These are phyloP conservation scores for Apodemus agrarius DNA, from an alignment of 2,797 vertebrate species.

Conservation along the genomic window DNA sequence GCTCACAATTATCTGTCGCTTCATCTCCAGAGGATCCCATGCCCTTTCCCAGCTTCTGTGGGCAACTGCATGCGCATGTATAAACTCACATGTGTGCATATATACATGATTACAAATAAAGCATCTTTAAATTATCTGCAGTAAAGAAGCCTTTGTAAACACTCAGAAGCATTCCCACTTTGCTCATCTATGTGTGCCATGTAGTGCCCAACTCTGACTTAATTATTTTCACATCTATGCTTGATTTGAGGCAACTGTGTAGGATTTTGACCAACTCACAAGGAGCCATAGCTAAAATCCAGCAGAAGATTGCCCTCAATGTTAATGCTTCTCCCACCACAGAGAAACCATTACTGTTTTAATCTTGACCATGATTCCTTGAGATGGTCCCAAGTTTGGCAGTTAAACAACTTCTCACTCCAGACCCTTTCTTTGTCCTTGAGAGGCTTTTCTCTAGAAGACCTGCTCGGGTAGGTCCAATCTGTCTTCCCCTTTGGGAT, in stretches of 20 bases:
- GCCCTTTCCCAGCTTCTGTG: neutral
- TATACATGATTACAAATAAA: neutral
- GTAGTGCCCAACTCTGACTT: neutral
- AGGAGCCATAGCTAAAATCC: neutral
- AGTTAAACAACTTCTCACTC: neutral
- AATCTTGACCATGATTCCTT: neutral
- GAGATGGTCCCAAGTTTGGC: neutral
- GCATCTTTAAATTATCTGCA: neutral
- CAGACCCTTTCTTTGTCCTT: neutral
- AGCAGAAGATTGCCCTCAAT: neutral
- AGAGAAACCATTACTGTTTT: neutral
- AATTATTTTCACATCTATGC: neutral
- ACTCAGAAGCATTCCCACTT: neutral
- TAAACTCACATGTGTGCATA: neutral
- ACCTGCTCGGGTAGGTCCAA: neutral
- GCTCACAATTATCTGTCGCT: no score
- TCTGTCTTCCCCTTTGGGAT: neutral
- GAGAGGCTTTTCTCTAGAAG: neutral
- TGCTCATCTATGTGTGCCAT: neutral
- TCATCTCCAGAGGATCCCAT: neutral
- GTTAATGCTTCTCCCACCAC: neutral
- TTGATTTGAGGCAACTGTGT: neutral
- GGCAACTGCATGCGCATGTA: neutral
- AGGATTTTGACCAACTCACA: neutral
- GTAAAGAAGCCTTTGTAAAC: neutral